These are phyloP conservation scores for Zonitis immaculata DNA, from an alignment of 2,888 invertebrate species.

Conservation along the genomic window DNA sequence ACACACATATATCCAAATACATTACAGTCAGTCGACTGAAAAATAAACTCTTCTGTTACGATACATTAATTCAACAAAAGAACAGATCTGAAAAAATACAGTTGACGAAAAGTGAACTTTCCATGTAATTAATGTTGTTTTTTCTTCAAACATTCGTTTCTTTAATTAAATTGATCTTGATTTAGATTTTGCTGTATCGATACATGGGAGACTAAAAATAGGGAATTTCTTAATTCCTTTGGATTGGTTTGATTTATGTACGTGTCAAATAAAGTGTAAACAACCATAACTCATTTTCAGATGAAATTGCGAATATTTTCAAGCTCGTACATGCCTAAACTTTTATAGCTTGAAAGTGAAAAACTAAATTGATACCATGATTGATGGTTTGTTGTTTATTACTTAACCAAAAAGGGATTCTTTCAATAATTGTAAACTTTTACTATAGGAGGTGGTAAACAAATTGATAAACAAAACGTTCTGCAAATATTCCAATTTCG, in stretches of 20 bases:
- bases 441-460: no score
- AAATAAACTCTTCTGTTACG: constrained; percentile 38
- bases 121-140: constrained; percentile 6
- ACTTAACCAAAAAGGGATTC: not conserved
- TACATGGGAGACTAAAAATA: not conserved
- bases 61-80: constrained; percentile 32
- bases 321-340: constrained; percentile 2
- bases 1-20: constrained; percentile 13
- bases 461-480: not conserved
- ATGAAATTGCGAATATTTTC: constrained; percentile 22
- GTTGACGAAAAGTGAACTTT: no score
- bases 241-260: constrained; percentile 26
- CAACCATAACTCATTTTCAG: constrained; percentile 30
- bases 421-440: no score
- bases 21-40: constrained; percentile 33
- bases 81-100: no score
- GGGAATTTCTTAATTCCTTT: constrained; percentile 9
- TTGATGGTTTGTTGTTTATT: constrained; percentile 8
- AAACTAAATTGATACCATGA: constrained; percentile 13
- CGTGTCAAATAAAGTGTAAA: constrained; percentile 32
- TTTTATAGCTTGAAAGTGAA: constrained; percentile 15
- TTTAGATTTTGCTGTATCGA: not conserved
- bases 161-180: not conserved
- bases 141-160: not conserved
- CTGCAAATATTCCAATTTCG: not conserved